Percentiles rank a stretch among this genome's conserved stretches.
phyloP scores from a whole-genome alignment of 2,888 invertebrate species.

The Drosophila gaucha region DNA sequence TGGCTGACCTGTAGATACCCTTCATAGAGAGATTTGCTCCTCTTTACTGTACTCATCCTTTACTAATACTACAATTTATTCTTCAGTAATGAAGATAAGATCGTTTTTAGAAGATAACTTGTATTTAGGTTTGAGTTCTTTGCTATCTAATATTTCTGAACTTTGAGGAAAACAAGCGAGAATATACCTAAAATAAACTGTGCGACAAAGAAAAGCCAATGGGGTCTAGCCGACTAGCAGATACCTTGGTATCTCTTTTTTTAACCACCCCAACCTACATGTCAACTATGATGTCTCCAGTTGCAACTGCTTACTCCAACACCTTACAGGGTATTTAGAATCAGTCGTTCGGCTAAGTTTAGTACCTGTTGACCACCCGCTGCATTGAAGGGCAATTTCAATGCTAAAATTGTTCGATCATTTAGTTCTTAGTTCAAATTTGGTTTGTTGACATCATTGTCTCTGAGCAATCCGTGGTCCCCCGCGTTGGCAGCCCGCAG shows the following conservation, averaged over 20 bases:
- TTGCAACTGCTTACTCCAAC: background rate
- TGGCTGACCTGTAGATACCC: background rate
- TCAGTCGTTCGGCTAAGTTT: background rate
- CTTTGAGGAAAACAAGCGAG: no score
- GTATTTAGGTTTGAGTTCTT: no score
- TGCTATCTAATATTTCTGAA: no score
- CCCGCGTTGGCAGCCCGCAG: constrained; percentile 60
- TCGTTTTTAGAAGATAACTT: no score
- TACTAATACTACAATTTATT: no score
- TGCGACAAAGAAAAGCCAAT: no score
- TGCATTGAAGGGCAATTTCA: constrained; percentile 47
- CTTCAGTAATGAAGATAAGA: no score
- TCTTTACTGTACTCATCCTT: no score
- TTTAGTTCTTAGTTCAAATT: constrained; percentile 31
- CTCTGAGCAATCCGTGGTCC: constrained; percentile 36
- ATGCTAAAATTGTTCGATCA: constrained; percentile 48
- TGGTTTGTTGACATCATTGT: constrained; percentile 65
- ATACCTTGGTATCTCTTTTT: background rate
- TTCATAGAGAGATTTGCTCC: background rate
- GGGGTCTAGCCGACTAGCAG: background rate
- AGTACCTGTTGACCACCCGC: constrained; percentile 38
- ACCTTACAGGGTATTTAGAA: background rate
- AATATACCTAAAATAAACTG: no score
- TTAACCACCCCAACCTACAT: background rate
- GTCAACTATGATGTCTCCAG: background rate